These are phyloP conservation scores for Autographa gamma DNA, from an alignment of 2,888 invertebrate species.

Conservation along the genomic window DNA sequence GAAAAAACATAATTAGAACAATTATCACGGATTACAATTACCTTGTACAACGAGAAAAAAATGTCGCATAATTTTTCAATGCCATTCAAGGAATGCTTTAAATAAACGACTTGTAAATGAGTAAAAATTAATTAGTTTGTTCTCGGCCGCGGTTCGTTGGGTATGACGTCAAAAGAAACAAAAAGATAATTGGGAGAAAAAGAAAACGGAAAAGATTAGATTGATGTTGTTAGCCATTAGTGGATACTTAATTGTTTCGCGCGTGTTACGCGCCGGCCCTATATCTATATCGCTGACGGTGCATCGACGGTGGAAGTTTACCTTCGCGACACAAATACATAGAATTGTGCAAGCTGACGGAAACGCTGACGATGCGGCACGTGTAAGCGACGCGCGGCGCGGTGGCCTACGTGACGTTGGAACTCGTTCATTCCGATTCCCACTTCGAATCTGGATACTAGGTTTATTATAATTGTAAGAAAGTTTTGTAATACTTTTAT, in stretches of 20 bases:
- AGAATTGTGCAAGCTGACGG: no score
- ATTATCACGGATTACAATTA: conserved; percentile 51
- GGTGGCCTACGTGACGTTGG: no score
- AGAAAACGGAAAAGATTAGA: conserved; percentile 67
- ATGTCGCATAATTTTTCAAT: conserved; percentile 61
- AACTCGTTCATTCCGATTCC: no score
- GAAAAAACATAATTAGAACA: conserved; percentile 41
- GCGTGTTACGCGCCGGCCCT: no score
- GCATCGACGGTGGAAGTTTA: no score
- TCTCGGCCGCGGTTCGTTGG: conserved; percentile 64
- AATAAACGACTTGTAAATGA: conserved; percentile 78
- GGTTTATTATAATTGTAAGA: no score
- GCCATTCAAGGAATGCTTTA: conserved; percentile 55
- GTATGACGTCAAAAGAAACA: conserved; percentile 64
- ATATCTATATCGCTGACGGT: no score
- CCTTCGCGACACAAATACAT: no score
- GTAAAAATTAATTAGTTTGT: conserved; percentile 81
- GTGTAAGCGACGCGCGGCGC: no score
- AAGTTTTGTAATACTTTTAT: no score
- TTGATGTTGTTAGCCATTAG: conserved; percentile 69
- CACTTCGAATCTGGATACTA: no score
- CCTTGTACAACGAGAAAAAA: conserved; percentile 49
- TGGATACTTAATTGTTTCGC: conserved; percentile 61
- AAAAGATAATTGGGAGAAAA: conserved; percentile 75
- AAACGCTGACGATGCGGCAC: no score